Base-by-base conservation (phyloP, 1,140 invertebrate species). In the Drosophila chauvacae region DNA sequence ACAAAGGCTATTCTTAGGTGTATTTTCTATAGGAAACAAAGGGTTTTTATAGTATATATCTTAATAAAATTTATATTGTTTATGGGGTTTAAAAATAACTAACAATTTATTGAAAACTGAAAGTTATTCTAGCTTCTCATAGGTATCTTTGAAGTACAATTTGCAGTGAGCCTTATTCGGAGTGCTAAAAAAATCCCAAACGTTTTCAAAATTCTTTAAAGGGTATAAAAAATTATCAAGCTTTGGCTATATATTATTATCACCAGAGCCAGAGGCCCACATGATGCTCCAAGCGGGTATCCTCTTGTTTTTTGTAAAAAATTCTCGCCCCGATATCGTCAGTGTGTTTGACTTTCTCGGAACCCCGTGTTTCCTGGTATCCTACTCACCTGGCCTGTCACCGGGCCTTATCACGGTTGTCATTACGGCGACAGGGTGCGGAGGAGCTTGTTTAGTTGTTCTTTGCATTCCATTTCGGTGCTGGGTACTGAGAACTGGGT, bases 351-450 rank as follows among this genome's bases (percentile, higher is more conserved):
- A 33, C 53, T 65, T 78, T 77, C 76, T 35, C 41, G 56, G 61
- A 44, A 61, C 33, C 37, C 37, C 37, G 58, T 60, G 58, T 64
- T 81, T 81, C 78, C 78, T 75, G 62, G 70, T 75, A 80, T 62
- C 59, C 66, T 53, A 59, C 63, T 70, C 66, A 69, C 28, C 20
- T n/a, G 5, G 66, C 51, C 69, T 59, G 66, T 72, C 69, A 71
- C 39, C 35, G 41, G 14, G 11, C 35, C 69, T 72, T 72, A 72
- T 72, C 69, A 33, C 35, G 16, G 44, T 64, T 66, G 60, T 66
- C 60, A 66, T 39, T 66, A 63, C 16, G 11, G 59, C 45, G 28
- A 45, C 18, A n/a, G 20, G 35, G 35, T 2, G 28, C 18, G 18
- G 51, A 20, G 18, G 37, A 39, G 33, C 11, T 77, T 53, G 73